Evolutionary conservation across 92 coral and sea anemone species (phyloP).

Genomic region (Hydrozoanthus gracilis): DNA sequence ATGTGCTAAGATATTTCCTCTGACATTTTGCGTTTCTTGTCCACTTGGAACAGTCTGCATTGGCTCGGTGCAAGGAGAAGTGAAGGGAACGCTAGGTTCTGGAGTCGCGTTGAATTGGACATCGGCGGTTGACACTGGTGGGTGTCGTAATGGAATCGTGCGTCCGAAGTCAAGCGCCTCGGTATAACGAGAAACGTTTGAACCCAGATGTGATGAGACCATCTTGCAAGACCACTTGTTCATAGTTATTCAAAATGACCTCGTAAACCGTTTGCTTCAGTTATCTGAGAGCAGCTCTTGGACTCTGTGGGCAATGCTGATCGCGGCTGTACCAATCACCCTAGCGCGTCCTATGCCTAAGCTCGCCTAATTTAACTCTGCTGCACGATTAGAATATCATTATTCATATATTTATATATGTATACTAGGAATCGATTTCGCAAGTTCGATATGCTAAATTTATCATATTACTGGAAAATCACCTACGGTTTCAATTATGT

Average conservation of each 20-base stretch:
- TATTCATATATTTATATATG: slow-evolving; percentile 23
- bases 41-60: slow-evolving; percentile 25
- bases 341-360: slow-evolving; percentile 29
- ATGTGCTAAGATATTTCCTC: slow-evolving; percentile 7
- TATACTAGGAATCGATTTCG: slow-evolving; percentile 43
- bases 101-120: slow-evolving; percentile 42
- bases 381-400: slow-evolving; percentile 20
- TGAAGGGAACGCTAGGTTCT: slow-evolving; percentile 28
- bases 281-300: not conserved
- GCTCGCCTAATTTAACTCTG: slow-evolving; percentile 17
- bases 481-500: slow-evolving; percentile 69
- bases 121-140: slow-evolving; percentile 73
- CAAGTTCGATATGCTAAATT: slow-evolving; percentile 38
- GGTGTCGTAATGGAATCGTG: slow-evolving; percentile 94
- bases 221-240: slow-evolving; percentile 79
- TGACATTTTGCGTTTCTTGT: slow-evolving; percentile 36
- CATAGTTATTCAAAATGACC: slow-evolving; percentile 44
- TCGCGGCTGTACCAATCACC: slow-evolving; percentile 16
- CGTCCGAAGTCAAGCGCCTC: slow-evolving; percentile 74
- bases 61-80: slow-evolving; percentile 46
- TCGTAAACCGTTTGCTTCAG: not conserved
- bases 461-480: slow-evolving; percentile 71
- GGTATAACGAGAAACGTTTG: slow-evolving; percentile 50
- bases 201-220: slow-evolving; percentile 61
- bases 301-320: not conserved